These are phyloP conservation scores for Umimayanthus chanpuru DNA, from an alignment of 92 coral and sea anemone genomes.

Conservation along the genomic window DNA sequence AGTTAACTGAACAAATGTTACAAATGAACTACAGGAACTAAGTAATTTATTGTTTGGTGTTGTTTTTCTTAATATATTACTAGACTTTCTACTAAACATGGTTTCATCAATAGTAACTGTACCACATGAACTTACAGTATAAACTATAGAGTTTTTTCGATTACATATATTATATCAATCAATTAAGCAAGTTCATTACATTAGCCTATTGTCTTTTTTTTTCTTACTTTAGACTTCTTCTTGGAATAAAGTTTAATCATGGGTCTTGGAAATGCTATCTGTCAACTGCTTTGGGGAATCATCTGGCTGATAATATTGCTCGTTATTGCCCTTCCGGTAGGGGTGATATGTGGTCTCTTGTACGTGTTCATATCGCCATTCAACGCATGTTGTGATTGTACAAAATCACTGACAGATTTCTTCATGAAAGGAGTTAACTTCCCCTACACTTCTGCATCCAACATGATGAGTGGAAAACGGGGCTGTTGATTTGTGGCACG, in stretches of 20 bases:
- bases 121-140: background rate
- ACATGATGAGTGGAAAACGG: conserved; percentile 77
- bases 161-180: background rate
- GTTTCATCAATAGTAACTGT: background rate
- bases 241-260: background rate
- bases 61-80: no score
- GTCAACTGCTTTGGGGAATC: conserved; percentile 89
- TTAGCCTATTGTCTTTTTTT: background rate
- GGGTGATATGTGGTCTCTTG: conserved; percentile 78
- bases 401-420: conserved; percentile 83
- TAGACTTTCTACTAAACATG: background rate
- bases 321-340: conserved; percentile 80
- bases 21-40: background rate
- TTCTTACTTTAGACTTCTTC: no score
- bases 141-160: background rate
- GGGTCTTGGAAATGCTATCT: conserved; percentile 79
- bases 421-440: conserved; percentile 87
- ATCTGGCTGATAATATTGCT: conserved; percentile 85
- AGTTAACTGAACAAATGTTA: no score
- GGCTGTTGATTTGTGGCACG: conserved; percentile 58
- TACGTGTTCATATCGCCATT: conserved; percentile 83
- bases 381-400: conserved; percentile 89
- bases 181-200: no score
- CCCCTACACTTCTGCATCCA: conserved; percentile 78
- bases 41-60: no score